These are phyloP conservation scores for Caranx ignobilis DNA, from an alignment of 2,113 vertebrate species.

Conservation along the genomic window DNA sequence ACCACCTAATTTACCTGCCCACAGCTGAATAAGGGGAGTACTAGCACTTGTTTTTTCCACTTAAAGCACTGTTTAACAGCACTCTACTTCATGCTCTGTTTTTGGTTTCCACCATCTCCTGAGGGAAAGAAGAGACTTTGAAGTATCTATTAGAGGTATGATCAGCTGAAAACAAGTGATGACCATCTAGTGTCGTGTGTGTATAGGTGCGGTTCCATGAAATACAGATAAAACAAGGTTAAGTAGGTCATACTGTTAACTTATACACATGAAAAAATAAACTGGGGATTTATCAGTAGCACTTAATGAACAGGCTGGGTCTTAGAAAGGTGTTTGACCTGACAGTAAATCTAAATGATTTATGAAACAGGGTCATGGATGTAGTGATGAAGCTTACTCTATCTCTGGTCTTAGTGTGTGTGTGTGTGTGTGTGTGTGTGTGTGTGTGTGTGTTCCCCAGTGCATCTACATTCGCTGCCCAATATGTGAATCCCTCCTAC, in stretches of 20 bases:
- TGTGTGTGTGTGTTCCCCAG: slow-evolving; percentile 19
- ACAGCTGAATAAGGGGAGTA: no score
- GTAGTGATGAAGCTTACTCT: slow-evolving; percentile 38
- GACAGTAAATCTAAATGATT: slow-evolving; percentile 59
- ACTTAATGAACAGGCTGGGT: slow-evolving; percentile 52
- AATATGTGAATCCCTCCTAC: slow-evolving; percentile 67
- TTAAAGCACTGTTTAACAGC: neutral
- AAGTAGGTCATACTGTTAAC: slow-evolving; percentile 35
- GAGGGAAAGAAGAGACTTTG: neutral
- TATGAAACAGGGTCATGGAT: slow-evolving; percentile 53
- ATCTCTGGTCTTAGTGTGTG: slow-evolving; percentile 24
- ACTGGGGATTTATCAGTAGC: slow-evolving; percentile 37
- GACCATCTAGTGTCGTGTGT: neutral
- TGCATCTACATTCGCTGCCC: slow-evolving; percentile 34
- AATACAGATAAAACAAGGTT: slow-evolving; percentile 35
- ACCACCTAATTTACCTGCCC: no score
- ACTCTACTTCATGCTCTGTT: neutral
- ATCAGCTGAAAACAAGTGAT: neutral
- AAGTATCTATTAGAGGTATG: no score
- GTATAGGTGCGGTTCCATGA: neutral
- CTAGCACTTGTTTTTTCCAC: no score
- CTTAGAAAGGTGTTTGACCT: slow-evolving; percentile 49
- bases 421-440: slow-evolving; percentile 23
- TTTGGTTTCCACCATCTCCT: neutral
- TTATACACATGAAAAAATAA: slow-evolving; percentile 16